These are phyloP conservation scores for Archips xylosteana DNA, from an alignment of 2,888 invertebrate species.

Conservation along the genomic window DNA sequence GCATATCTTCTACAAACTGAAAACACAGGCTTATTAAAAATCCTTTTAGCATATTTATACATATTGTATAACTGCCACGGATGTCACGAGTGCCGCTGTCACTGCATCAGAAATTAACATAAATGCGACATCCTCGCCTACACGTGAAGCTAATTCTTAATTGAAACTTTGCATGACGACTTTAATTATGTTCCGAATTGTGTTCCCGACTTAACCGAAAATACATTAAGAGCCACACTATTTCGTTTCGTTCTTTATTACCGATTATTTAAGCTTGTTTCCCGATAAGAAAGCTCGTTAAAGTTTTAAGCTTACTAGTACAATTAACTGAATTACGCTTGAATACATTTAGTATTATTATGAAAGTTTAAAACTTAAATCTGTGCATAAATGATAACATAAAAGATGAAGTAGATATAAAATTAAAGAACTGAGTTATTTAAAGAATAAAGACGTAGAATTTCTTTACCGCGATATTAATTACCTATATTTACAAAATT, in stretches of 20 bases:
- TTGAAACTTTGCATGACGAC: conserved; percentile 22
- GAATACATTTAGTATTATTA: no score
- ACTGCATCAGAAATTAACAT: conserved; percentile 44
- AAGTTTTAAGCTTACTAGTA: not conserved
- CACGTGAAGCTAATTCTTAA: conserved; percentile 33
- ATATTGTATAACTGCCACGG: conserved; percentile 44
- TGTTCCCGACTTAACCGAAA: not conserved
- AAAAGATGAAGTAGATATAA: no score
- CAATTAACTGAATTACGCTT: no score
- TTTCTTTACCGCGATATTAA: no score
- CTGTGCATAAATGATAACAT: no score
- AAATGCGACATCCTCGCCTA: conserved; percentile 23
- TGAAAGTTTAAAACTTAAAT: no score
- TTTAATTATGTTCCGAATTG: conserved; percentile 18
- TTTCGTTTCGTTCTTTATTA: conserved; percentile 1
- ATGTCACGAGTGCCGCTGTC: conserved; percentile 48
- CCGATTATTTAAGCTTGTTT: not conserved
- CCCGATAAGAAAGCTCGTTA: conserved; percentile 6
- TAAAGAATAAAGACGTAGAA: no score
- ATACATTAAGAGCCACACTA: not conserved
- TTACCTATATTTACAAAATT: not conserved
- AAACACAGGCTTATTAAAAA: not conserved
- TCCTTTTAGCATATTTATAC: not conserved
- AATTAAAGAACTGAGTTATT: no score
- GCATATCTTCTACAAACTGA: no score